Evolutionary conservation across 2,797 vertebrate species (phyloP).

Genomic region (Crenuchus spilurus): DNA sequence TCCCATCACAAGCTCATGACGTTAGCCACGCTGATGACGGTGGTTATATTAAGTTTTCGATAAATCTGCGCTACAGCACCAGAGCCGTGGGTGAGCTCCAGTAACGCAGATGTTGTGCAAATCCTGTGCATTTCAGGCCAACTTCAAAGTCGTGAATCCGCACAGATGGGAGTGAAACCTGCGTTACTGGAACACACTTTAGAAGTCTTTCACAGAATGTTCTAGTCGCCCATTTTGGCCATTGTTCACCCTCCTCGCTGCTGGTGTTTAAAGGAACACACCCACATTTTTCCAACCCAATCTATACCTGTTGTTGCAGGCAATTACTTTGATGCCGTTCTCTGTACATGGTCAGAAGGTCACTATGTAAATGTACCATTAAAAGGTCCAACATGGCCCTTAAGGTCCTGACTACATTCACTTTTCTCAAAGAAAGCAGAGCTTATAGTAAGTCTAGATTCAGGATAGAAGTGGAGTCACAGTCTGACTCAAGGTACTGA

Average conservation of each 20-base stretch:
- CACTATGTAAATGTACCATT: too few species aligned
- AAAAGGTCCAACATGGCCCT: too few species aligned
- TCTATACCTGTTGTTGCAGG: background rate
- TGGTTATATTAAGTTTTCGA: slow-evolving; percentile 5
- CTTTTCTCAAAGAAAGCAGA: too few species aligned
- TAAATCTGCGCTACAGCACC: slow-evolving; percentile 40
- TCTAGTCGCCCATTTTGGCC: background rate
- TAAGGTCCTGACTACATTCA: too few species aligned
- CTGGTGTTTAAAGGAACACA: slow-evolving; percentile 16
- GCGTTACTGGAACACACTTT: slow-evolving; percentile 7
- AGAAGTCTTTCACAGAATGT: slow-evolving; percentile 36
- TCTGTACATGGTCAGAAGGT: too few species aligned
- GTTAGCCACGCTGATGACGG: slow-evolving; percentile 63
- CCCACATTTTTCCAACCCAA: background rate
- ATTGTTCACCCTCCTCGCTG: slow-evolving; percentile 28
- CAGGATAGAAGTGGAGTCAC: too few species aligned
- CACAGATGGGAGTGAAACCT: slow-evolving; percentile 39
- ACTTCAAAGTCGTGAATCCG: slow-evolving; percentile 3
- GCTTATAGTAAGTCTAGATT: too few species aligned
- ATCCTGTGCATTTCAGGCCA: slow-evolving; percentile 23
- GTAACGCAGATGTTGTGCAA: slow-evolving; percentile 31
- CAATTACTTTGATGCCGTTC: too few species aligned
- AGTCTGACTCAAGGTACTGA: too few species aligned
- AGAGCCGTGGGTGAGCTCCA: slow-evolving; percentile 11
- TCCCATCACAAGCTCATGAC: slow-evolving; percentile 59